Conservation (phyloP, 92 coral and sea anemone genomes). For the Umimayanthus kanabou region DNA sequence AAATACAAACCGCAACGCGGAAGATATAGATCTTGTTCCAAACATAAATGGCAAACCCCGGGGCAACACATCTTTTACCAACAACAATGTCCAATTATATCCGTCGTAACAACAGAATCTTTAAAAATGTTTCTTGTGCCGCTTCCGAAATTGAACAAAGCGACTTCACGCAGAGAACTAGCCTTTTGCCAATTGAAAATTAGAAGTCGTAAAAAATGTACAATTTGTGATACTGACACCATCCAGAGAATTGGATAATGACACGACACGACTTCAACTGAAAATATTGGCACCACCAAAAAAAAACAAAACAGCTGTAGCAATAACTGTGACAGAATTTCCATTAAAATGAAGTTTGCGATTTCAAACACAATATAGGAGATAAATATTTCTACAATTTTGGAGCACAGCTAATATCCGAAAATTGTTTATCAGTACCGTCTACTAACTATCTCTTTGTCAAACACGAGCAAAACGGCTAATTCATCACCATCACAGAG, state of each 20-base stretch:
- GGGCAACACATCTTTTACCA: background rate
- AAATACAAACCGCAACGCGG: background rate
- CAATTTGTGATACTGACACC: background rate
- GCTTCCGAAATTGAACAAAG: background rate
- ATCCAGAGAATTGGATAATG: background rate
- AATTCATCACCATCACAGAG: background rate
- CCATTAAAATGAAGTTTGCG: background rate
- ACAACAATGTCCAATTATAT: background rate
- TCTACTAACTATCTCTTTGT: background rate
- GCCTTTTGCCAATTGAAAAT: background rate
- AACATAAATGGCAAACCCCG: background rate
- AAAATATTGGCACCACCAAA: background rate
- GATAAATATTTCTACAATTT: background rate
- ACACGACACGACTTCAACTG: background rate
- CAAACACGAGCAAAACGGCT: background rate
- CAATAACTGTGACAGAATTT: background rate
- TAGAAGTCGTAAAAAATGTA: too few species aligned
- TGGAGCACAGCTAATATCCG: background rate
- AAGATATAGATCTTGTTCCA: background rate
- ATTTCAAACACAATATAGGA: background rate
- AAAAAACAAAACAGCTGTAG: background rate
- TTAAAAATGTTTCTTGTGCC: background rate
- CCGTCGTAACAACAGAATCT: background rate
- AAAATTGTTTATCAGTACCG: background rate
- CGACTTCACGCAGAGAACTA: background rate